Percentiles rank a stretch among this genome's conserved stretches.
phyloP scores from a whole-genome alignment of 2,113 vertebrate species.

The Puffinus mauretanicus region DNA sequence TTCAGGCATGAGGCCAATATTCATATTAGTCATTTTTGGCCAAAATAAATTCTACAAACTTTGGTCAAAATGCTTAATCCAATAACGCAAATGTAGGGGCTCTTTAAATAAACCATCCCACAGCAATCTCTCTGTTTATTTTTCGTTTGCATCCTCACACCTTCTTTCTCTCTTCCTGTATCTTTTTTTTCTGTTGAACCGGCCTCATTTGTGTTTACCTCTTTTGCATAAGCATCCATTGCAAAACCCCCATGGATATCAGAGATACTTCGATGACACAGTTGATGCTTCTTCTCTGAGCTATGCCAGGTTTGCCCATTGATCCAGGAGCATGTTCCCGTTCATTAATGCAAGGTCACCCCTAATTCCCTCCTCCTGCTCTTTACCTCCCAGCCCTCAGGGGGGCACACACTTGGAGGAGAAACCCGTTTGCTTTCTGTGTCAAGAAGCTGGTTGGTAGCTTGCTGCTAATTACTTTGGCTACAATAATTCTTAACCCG shows the following conservation, averaged over 20 bases:
- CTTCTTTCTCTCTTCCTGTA: constrained; percentile 10
- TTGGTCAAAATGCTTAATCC: constrained; percentile 61
- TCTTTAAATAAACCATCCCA: constrained; percentile 52
- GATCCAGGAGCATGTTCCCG: constrained; percentile 58
- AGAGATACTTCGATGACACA: constrained; percentile 62
- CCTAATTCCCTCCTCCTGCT: constrained; percentile 59
- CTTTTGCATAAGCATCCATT: constrained; percentile 61
- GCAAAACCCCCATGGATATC: constrained; percentile 54
- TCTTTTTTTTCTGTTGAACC: background rate
- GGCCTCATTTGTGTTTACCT: constrained; percentile 40
- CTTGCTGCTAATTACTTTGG: constrained; percentile 72
- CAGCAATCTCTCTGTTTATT: constrained; percentile 34
- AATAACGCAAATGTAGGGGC: constrained; percentile 37
- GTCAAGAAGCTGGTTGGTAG: constrained; percentile 68
- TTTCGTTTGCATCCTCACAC: constrained; percentile 29
- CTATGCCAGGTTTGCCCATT: constrained; percentile 63
- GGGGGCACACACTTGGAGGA: constrained; percentile 58
- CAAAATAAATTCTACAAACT: constrained; percentile 64
- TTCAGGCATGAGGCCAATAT: constrained; percentile 61
- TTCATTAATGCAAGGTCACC: constrained; percentile 72
- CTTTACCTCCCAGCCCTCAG: constrained; percentile 60
- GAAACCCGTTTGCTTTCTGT: constrained; percentile 56
- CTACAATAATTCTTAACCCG: constrained; percentile 71
- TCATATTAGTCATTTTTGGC: constrained; percentile 63
- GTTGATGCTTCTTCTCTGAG: constrained; percentile 52